Evolutionary conservation across 2,797 vertebrate genomes (phyloP).

Genomic region (Sylvia borin): DNA sequence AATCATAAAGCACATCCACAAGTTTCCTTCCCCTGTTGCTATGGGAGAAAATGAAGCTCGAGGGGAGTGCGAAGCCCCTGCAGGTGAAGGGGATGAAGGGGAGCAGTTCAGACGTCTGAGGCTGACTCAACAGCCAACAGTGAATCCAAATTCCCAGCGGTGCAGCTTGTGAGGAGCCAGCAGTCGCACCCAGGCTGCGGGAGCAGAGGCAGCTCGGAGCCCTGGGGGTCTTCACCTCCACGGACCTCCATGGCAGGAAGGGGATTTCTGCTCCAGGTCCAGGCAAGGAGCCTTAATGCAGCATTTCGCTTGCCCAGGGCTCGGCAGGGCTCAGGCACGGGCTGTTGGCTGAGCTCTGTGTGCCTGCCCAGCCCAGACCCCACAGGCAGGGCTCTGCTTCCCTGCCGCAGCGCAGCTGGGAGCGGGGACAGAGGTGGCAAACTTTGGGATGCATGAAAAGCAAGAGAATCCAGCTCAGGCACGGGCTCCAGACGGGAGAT

Average conservation of each 20-base stretch:
- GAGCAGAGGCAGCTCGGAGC: not conserved
- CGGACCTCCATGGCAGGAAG: not conserved
- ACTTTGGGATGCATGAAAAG: not conserved
- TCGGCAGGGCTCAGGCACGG: not conserved
- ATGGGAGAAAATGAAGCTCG: not conserved
- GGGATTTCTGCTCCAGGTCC: not conserved
- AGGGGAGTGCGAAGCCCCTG: not conserved
- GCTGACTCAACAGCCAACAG: not conserved
- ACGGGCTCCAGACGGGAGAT: not conserved
- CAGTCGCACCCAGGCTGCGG: rapidly evolving
- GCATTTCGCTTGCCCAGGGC: not conserved
- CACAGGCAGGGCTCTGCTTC: not conserved
- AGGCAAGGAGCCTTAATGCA: not conserved
- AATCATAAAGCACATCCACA: not conserved
- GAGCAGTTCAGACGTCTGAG: not conserved
- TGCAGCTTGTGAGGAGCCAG: not conserved
- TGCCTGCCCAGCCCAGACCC: not conserved
- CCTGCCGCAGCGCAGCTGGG: not conserved
- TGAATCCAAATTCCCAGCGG: not conserved
- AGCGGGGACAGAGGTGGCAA: not conserved
- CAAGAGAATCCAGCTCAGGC: not conserved
- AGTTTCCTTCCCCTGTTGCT: not conserved
- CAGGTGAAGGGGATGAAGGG: not conserved
- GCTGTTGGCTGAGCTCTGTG: not conserved
- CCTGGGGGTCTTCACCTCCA: not conserved